These are phyloP conservation scores for Trichogramma dendrolimi DNA, from an alignment of 2,888 invertebrate species.

Conservation along the genomic window DNA sequence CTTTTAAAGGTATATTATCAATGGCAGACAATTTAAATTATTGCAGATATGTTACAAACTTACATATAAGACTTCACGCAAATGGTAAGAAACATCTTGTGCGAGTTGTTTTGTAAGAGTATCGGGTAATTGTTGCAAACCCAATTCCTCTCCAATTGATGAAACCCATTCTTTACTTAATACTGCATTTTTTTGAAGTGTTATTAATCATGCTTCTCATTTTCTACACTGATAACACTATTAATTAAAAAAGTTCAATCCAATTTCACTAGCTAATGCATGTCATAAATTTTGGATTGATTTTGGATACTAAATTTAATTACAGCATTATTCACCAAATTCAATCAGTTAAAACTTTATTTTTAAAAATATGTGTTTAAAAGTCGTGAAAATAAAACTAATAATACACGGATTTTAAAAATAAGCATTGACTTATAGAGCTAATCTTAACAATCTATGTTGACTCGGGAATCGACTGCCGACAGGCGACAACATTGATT, in stretches of 20 bases:
- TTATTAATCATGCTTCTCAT: constrained; percentile 60
- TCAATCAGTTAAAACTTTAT: too few species aligned
- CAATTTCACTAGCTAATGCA: too few species aligned
- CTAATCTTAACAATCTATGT: too few species aligned
- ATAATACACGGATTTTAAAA: too few species aligned
- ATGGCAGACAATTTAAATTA: neutral
- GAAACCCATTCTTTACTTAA: constrained; percentile 49
- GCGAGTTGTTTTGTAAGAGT: constrained; percentile 43
- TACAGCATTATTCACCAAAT: too few species aligned
- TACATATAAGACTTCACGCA: constrained; percentile 49
- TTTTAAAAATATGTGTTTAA: too few species aligned
- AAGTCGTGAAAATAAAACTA: too few species aligned
- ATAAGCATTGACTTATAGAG: too few species aligned
- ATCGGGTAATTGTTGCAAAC: constrained; percentile 46
- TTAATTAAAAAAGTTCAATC: constrained; percentile 64
- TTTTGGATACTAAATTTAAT: too few species aligned
- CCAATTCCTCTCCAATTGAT: constrained; percentile 48
- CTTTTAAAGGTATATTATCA: neutral
- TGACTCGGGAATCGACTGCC: too few species aligned
- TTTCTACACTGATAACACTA: constrained; percentile 98
- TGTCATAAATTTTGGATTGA: too few species aligned
- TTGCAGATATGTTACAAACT: constrained; percentile 11
- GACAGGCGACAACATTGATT: too few species aligned
- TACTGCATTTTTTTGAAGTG: constrained; percentile 48
- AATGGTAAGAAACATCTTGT: constrained; percentile 49